Evolutionary conservation across 2,113 vertebrate species (phyloP).

Genomic region (Nibea albiflora): DNA sequence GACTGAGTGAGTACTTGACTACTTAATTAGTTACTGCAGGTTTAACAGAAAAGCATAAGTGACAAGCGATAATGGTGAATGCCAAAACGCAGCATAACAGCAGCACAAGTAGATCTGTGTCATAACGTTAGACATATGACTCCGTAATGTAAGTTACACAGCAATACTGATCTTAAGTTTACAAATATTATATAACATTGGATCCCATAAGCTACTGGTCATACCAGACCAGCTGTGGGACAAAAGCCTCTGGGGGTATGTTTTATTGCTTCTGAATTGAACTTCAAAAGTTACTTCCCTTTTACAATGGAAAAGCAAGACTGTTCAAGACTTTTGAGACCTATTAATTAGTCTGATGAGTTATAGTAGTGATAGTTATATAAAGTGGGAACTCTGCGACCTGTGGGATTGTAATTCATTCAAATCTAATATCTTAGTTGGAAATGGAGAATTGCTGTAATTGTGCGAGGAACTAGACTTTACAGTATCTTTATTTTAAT

Average conservation of each 20-base stretch:
- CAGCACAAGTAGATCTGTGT: background rate
- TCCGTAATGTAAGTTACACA: background rate
- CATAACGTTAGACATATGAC: background rate
- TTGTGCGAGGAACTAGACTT: conserved; percentile 22
- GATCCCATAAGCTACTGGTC: background rate
- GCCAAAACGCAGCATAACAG: background rate
- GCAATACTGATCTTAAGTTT: too few relatives aligned
- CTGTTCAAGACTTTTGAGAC: background rate
- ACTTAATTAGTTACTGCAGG: background rate
- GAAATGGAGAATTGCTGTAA: conserved; percentile 1
- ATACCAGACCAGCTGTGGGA: background rate
- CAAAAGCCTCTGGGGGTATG: background rate
- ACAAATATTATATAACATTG: too few relatives aligned
- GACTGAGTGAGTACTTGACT: too few relatives aligned
- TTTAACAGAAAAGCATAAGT: background rate
- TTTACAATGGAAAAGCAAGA: background rate
- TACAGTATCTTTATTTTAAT: conserved; percentile 30
- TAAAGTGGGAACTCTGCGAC: background rate
- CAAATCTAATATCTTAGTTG: conserved; percentile 10
- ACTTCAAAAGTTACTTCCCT: background rate
- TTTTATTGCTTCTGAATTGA: background rate
- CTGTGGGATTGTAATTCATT: background rate
- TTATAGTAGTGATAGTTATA: background rate
- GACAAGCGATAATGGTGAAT: background rate
- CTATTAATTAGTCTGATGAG: background rate